Percentiles rank a stretch among this genome's conserved stretches.
Evolutionary conservation across 2,888 invertebrate species (phyloP).

Genomic region (Capitulum mitella): DNA sequence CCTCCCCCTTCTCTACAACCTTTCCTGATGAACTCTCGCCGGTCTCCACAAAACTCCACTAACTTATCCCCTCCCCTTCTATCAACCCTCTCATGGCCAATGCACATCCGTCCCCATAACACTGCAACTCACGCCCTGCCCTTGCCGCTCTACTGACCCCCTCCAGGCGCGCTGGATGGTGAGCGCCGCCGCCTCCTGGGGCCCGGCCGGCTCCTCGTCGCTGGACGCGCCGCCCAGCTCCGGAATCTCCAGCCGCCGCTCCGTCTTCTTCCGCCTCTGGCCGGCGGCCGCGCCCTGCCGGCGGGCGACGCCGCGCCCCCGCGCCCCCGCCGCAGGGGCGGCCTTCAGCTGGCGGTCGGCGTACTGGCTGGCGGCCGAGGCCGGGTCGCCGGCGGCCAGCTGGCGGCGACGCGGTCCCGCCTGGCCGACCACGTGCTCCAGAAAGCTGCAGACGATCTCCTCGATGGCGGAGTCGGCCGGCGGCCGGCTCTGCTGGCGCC

Average conservation of each 20-base stretch:
- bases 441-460: not conserved
- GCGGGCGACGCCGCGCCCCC: not conserved
- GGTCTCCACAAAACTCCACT: not conserved
- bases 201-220: not conserved
- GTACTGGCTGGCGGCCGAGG: not conserved
- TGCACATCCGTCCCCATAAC: not conserved
- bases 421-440: not conserved
- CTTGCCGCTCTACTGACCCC: not conserved
- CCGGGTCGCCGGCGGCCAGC: not conserved
- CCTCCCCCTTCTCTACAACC: too few species aligned
- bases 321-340: not conserved
- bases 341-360: not conserved
- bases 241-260: not conserved
- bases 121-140: not conserved
- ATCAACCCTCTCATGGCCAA: not conserved
- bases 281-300: not conserved
- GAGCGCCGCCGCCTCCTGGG: not conserved
- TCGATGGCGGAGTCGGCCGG: slow-evolving; percentile 11
- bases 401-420: not conserved
- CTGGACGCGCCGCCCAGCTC: not conserved
- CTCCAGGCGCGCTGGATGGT: slow-evolving; percentile 7
- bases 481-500: not conserved
- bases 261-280: not conserved
- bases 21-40: too few species aligned
- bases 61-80: not conserved